A percentile compares a stretch with the other conserved stretches of the same genome.
These are phyloP conservation scores for Aleiodes sp. DNA, from an alignment of 1,140 invertebrate genomes.

Conservation along the genomic window DNA sequence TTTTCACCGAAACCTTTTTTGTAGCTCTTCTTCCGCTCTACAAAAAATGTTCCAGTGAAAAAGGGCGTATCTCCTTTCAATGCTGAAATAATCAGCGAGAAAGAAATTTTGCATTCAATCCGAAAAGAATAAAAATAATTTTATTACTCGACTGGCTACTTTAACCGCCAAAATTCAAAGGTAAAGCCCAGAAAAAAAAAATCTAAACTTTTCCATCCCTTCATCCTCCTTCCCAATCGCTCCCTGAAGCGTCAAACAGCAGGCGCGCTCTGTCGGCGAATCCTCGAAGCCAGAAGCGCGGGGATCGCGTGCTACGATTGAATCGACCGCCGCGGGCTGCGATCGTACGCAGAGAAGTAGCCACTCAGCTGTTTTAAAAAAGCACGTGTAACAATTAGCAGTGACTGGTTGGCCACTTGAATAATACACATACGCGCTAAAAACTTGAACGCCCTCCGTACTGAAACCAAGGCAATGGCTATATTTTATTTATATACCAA, in stretches of 20 bases:
- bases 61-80: too few relatives aligned
- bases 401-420: not conserved
- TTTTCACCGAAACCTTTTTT: too few relatives aligned
- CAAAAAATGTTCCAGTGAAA: too few relatives aligned
- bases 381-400: too few relatives aligned
- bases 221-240: not conserved
- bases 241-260: not conserved
- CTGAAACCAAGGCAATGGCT: not conserved
- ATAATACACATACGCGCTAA: not conserved
- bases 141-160: too few relatives aligned
- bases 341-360: not conserved
- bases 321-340: conserved; percentile 15
- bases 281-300: not conserved
- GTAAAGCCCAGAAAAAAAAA: not conserved
- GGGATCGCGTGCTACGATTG: too few relatives aligned
- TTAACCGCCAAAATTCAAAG: not conserved
- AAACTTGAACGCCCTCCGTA: not conserved
- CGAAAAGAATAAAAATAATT: too few relatives aligned
- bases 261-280: conserved; percentile 11
- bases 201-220: not conserved
- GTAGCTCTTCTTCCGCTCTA: too few relatives aligned
- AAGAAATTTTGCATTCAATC: too few relatives aligned
- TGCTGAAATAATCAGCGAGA: too few relatives aligned
- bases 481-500: conserved; percentile 12
- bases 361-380: not conserved